Evolutionary conservation across 1,140 invertebrate genomes (phyloP).

Genomic region (Zaprionus davidi): DNA sequence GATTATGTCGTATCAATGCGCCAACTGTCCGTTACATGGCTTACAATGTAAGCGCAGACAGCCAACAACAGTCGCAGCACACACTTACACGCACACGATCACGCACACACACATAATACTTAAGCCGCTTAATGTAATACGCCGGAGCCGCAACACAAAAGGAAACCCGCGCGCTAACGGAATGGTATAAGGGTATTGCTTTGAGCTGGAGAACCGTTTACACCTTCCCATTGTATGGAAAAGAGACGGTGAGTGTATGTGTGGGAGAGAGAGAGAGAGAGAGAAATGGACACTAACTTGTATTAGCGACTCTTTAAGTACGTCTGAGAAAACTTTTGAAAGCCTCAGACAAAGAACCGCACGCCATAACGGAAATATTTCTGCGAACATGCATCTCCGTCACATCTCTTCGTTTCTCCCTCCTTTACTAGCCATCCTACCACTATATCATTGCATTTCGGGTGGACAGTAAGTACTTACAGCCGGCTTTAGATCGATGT

Average conservation of each 20-base stretch:
- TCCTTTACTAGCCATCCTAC: not conserved
- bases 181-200: not conserved
- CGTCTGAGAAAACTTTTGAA: conserved; percentile 29
- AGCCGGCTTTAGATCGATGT: conserved; percentile 18
- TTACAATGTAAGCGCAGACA: conserved; percentile 24
- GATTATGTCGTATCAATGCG: conserved; percentile 32
- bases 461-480: not conserved
- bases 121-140: conserved; percentile 48
- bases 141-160: conserved; percentile 30
- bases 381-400: not conserved
- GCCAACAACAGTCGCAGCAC: not conserved
- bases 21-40: conserved; percentile 13
- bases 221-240: not conserved
- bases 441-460: conserved; percentile 8
- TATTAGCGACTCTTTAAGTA: conserved; percentile 36
- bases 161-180: conserved; percentile 6
- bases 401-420: not conserved
- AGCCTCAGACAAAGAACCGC: conserved; percentile 2
- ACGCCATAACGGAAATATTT: not conserved
- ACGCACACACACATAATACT: conserved; percentile 1
- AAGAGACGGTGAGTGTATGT: not conserved
- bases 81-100: not conserved
- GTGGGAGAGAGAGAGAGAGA: not conserved
- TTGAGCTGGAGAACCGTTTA: not conserved
- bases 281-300: conserved; percentile 11